Evolutionary conservation across 64 coral and sea anemone species (phyloP).

Genomic region (Hydrozoanthus tunicans): DNA sequence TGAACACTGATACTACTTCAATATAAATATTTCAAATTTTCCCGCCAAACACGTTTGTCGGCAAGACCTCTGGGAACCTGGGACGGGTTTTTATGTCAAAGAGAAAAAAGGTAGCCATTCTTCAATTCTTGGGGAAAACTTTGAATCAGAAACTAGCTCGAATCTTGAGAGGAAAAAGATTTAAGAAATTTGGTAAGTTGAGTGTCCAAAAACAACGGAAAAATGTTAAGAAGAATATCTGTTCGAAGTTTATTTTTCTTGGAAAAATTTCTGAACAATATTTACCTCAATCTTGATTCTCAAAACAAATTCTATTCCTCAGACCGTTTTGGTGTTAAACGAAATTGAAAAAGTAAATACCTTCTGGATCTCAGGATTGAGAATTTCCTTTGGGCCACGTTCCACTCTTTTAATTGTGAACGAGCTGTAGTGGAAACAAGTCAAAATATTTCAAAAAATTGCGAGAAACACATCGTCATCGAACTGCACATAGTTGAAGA

Average conservation of each 20-base stretch:
- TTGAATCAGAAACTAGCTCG: no score
- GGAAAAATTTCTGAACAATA: no score
- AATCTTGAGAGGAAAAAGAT: no score
- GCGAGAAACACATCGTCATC: no score
- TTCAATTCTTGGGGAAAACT: no score
- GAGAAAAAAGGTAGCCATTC: neutral
- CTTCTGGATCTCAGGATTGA: conserved; percentile 93
- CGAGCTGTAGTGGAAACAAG: conserved; percentile 38
- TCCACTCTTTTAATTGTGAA: conserved; percentile 80
- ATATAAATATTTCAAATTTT: neutral
- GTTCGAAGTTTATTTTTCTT: no score
- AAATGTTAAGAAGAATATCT: no score
- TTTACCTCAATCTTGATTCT: no score
- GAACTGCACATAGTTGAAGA: no score
- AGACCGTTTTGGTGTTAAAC: neutral
- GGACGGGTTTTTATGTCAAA: neutral
- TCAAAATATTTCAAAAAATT: neutral
- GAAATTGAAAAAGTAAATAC: conserved; percentile 27
- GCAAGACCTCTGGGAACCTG: neutral
- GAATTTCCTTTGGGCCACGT: conserved; percentile 85
- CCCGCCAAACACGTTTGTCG: neutral
- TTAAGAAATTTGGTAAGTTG: no score
- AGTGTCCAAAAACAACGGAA: no score
- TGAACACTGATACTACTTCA: neutral
- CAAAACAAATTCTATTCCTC: no score